These are phyloP conservation scores for Campoplex nolae DNA, from an alignment of 2,888 invertebrate genomes.

Conservation along the genomic window DNA sequence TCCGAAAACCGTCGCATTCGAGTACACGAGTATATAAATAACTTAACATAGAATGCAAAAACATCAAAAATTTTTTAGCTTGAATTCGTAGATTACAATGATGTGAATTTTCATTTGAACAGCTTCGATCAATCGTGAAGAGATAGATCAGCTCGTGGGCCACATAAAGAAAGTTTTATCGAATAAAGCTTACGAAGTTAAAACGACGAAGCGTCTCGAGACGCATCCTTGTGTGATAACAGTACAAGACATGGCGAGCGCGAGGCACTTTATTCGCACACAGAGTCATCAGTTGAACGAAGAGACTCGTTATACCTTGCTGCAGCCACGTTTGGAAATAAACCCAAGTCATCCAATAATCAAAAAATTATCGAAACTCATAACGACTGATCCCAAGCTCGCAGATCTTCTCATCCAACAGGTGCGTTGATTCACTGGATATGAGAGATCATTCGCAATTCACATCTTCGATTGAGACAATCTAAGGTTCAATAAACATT, in stretches of 20 bases:
- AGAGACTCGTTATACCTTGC: conserved; percentile 93
- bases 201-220: conserved; percentile 93
- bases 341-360: conserved; percentile 97
- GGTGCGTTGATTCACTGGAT: conserved; percentile 82
- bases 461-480: not conserved
- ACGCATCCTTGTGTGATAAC: conserved; percentile 97
- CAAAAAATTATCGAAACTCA: conserved; percentile 93
- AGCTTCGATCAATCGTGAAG: conserved; percentile 90
- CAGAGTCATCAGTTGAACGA: conserved; percentile 93
- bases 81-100: not conserved
- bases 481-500: not conserved
- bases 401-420: conserved; percentile 95
- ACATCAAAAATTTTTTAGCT: not conserved
- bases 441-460: not conserved
- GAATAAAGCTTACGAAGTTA: conserved; percentile 93
- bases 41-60: too few species aligned
- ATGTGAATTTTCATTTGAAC: conserved; percentile 18
- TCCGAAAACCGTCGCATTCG: too few species aligned
- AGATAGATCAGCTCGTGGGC: conserved; percentile 91
- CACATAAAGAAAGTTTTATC: conserved; percentile 92
- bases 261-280: conserved; percentile 96
- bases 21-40: too few species aligned
- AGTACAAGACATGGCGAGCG: conserved; percentile 98
- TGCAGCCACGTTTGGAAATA: conserved; percentile 97
- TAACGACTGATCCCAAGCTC: conserved; percentile 90